These are phyloP conservation scores for Calcarius ornatus DNA, from an alignment of 2,113 vertebrate genomes.

Conservation along the genomic window DNA sequence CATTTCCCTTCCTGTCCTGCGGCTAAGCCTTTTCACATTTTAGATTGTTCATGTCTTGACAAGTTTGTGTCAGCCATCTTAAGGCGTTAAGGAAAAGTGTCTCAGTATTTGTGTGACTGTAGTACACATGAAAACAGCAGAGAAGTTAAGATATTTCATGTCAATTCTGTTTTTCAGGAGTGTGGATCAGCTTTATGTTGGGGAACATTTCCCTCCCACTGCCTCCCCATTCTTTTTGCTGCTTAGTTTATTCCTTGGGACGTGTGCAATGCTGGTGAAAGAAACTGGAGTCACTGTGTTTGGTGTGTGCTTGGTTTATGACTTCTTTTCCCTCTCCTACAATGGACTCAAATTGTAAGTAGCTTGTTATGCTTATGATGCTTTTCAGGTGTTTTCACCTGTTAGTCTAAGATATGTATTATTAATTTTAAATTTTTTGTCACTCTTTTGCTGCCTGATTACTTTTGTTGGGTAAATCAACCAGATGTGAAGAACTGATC, in stretches of 20 bases:
- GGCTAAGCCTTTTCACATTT: neutral
- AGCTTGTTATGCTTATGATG: neutral
- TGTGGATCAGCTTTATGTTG: constrained; percentile 71
- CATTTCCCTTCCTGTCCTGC: neutral
- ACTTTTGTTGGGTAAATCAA: neutral
- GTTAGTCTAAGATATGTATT: neutral
- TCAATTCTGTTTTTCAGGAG: constrained; percentile 78
- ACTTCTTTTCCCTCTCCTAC: constrained; percentile 85
- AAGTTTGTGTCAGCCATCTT: neutral
- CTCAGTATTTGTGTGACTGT: neutral
- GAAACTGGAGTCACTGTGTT: constrained; percentile 96
- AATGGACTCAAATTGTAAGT: constrained; percentile 82
- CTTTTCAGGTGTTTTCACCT: neutral
- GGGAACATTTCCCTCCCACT: constrained; percentile 78
- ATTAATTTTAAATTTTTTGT: neutral
- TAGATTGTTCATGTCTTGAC: neutral
- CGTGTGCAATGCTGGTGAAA: constrained; percentile 96
- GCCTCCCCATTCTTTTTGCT: constrained; percentile 79
- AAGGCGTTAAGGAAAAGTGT: neutral
- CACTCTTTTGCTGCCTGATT: neutral
- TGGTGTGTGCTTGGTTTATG: constrained; percentile 91
- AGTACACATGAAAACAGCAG: neutral
- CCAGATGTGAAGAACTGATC: neutral
- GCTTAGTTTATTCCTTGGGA: constrained; percentile 87
- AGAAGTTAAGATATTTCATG: neutral